Evolutionary conservation across 1,140 invertebrate species (phyloP).

Genomic region (Scylla paramamosain): DNA sequence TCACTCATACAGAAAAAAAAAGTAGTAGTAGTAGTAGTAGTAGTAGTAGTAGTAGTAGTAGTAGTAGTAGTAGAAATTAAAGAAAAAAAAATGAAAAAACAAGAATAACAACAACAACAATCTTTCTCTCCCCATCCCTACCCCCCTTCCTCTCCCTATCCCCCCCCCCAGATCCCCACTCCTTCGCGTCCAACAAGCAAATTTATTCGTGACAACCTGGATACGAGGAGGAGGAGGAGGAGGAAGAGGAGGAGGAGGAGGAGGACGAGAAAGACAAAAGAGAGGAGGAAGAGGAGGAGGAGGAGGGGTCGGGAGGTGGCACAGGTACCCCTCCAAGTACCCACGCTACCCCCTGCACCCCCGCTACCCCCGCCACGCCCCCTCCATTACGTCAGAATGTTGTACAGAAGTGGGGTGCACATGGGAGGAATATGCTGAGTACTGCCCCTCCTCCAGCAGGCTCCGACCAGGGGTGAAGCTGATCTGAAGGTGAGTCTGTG

Average conservation of each 20-base stretch:
- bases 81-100: too few species aligned
- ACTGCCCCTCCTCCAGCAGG: conserved; percentile 50
- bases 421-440: conserved; percentile 68
- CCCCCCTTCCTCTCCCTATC: not conserved
- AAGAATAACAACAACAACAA: too few species aligned
- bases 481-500: not conserved
- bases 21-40: too few species aligned
- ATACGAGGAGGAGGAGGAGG: not conserved
- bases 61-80: too few species aligned
- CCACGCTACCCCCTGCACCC: not conserved
- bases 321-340: too few species aligned
- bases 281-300: not conserved
- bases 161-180: conserved; percentile 36
- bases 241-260: not conserved
- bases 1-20: too few species aligned
- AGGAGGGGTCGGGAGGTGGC: not conserved
- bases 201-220: conserved; percentile 64
- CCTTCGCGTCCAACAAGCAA: conserved; percentile 62
- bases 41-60: too few species aligned
- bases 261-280: too few species aligned
- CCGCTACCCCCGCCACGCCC: conserved; percentile 25
- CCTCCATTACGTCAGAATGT: conserved; percentile 60
- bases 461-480: not conserved
- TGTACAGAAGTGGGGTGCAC: conserved; percentile 56
- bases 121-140: too few species aligned